Conservation (phyloP, 2,888 invertebrate species). For the Andrena hattorfiana region DNA sequence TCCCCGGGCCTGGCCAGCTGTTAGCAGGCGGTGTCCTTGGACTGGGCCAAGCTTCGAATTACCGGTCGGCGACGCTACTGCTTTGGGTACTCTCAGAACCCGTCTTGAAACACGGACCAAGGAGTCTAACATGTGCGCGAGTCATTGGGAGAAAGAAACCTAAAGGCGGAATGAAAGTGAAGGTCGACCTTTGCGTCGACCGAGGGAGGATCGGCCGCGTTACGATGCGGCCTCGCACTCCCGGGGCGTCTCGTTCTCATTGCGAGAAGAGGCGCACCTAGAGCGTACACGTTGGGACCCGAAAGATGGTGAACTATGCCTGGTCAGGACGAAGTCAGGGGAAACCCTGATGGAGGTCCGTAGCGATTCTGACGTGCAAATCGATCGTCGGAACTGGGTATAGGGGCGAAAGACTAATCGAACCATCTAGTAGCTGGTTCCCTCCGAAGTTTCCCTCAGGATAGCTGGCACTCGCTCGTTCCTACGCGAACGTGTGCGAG, state of each 20-base stretch:
- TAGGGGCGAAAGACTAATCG: conserved; percentile 86
- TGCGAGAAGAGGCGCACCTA: conserved; percentile 86
- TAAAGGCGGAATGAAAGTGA: conserved; percentile 90
- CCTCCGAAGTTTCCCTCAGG: no score
- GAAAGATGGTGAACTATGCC: conserved; percentile 84
- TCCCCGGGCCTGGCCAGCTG: no score
- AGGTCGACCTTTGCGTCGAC: conserved; percentile 84
- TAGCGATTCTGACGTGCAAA: conserved; percentile 89
- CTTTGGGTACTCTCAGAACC: no score
- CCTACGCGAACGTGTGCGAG: conserved; percentile 83
- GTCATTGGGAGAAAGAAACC: conserved; percentile 84
- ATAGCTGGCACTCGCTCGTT: conserved; percentile 89
- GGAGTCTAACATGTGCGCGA: conserved; percentile 85
- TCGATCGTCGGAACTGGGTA: conserved; percentile 91
- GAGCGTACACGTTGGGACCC: conserved; percentile 90
- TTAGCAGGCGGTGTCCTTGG: no score
- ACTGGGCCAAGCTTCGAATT: no score
- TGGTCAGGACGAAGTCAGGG: conserved; percentile 88
- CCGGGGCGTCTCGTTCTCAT: conserved; percentile 84
- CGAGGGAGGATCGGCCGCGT: conserved; percentile 85
- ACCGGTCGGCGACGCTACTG: no score
- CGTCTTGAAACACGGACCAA: no score
- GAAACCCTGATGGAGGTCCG: conserved; percentile 87
- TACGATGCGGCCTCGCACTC: conserved; percentile 78
- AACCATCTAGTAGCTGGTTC: no score